Evolutionary conservation across 2,888 invertebrate genomes (phyloP), one percentile per base, ranked within the genome.

Genomic region (Parnassius orleans): DNA sequence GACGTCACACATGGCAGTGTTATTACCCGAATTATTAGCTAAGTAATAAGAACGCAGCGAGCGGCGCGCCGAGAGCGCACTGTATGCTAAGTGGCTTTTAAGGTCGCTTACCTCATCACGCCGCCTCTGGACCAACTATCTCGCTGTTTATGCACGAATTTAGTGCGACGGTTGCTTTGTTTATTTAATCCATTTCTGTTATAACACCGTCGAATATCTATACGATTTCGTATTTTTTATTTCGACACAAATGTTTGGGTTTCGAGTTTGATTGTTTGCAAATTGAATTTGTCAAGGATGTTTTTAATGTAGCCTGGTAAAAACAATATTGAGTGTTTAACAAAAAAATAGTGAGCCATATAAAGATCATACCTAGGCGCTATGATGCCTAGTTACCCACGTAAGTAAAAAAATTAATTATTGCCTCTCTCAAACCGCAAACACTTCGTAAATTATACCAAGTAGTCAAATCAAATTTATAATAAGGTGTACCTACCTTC

Each of bases 91-190:
- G 89, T 90, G 89, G 83, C 84, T 87, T 80, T 83, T 87, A 87
- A 90, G 89, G 88, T 89, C 89, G 87, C 86, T 89, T 90, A 90
- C 89, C 89, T 90, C 89, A 89, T 86, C 83, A 76, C 75, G 70
- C 75, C 75, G 78, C 75, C 77, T 75, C 75, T 80, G 78, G 73
- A 71, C 73, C 74, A 76, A 74, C 76, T 74, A 77, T 79, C 76
- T 74, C 76, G 77, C 75, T 82, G 78, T 76, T 80, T 79, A 78
- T 80, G 77, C 77, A 81, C 79, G 80, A 81, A 80, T 82, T 81
- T 78, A 79, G 77, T 77, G 66, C 73, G 71, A 76, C 73, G 68
- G 68, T 67, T 75, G 62, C 70, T 78, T 79, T 79, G 75, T 82
- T 84, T 82, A 77, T 81, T 81, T 78, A 72, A 73, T 79, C 70